Percentiles rank a stretch among this genome's conserved stretches.
phyloP scores from a whole-genome alignment of 2,888 invertebrate genomes.

The Drosophila pegasa region DNA sequence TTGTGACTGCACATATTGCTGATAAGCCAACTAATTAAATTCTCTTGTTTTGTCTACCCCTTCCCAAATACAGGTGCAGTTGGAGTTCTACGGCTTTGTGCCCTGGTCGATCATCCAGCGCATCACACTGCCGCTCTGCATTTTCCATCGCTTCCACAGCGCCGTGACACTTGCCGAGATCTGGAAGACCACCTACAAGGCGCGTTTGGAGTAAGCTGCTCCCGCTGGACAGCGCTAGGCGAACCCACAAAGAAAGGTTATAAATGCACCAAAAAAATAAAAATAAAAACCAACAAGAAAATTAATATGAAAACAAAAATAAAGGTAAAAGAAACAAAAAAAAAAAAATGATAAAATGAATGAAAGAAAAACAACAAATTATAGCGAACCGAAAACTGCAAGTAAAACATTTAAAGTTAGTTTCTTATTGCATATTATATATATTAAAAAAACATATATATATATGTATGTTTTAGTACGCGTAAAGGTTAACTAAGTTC shows the following conservation, averaged over 20 bases:
- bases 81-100: constrained; percentile 96
- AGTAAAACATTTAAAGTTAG: constrained; percentile 65
- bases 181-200: constrained; percentile 98
- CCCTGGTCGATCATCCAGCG: constrained; percentile 97
- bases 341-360: neutral
- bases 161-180: constrained; percentile 97
- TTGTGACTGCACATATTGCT: neutral
- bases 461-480: constrained; percentile 58
- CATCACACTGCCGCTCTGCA: constrained; percentile 96
- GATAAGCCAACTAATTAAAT: neutral
- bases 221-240: constrained; percentile 12
- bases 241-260: constrained; percentile 37
- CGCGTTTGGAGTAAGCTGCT: constrained; percentile 91
- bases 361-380: constrained; percentile 17
- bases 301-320: neutral
- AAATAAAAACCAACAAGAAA: constrained; percentile 31
- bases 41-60: neutral
- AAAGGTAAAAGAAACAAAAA: neutral
- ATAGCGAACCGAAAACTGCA: constrained; percentile 44
- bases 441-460: constrained; percentile 26
- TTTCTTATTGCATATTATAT: constrained; percentile 72
- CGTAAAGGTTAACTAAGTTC: constrained; percentile 69
- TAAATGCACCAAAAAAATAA: constrained; percentile 62
- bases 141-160: constrained; percentile 98
- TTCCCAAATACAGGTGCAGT: constrained; percentile 87